phyloP scores from a whole-genome alignment of 2,888 invertebrate species.

The Geotrupes spiniger region DNA sequence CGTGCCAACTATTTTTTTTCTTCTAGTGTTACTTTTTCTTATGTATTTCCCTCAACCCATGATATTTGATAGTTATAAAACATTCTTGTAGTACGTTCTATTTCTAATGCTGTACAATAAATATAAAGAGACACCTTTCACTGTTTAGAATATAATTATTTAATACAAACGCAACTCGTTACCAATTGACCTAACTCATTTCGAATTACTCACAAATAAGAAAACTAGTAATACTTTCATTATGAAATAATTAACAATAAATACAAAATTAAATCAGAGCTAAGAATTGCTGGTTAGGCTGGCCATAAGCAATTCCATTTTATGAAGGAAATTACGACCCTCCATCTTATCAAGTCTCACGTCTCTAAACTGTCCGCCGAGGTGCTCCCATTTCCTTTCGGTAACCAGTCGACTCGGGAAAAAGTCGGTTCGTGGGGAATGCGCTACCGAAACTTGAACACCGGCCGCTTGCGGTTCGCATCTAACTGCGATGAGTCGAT shows the following conservation, averaged over 20 bases:
- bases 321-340: conserved; percentile 92
- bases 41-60: no score
- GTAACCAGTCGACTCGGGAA: conserved; percentile 84
- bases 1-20: no score
- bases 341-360: conserved; percentile 92
- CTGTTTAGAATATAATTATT: no score
- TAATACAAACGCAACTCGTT: no score
- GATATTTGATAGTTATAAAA: no score
- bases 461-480: conserved; percentile 82
- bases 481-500: conserved; percentile 83
- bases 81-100: no score
- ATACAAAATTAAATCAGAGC: conserved; percentile 13
- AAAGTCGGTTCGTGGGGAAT: conserved; percentile 84
- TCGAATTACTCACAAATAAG: no score
- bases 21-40: no score
- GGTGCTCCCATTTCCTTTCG: conserved; percentile 90
- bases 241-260: not conserved
- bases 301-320: conserved; percentile 95
- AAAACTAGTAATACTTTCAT: no score
- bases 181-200: no score
- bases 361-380: conserved; percentile 90
- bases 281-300: conserved; percentile 73
- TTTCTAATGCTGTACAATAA: no score
- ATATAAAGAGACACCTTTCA: no score
- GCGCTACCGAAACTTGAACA: conserved; percentile 85